Evolutionary conservation across 2,797 vertebrate species (phyloP), one percentile per base, ranked within the genome.

Genomic region (Cyprinodon diabolis): DNA sequence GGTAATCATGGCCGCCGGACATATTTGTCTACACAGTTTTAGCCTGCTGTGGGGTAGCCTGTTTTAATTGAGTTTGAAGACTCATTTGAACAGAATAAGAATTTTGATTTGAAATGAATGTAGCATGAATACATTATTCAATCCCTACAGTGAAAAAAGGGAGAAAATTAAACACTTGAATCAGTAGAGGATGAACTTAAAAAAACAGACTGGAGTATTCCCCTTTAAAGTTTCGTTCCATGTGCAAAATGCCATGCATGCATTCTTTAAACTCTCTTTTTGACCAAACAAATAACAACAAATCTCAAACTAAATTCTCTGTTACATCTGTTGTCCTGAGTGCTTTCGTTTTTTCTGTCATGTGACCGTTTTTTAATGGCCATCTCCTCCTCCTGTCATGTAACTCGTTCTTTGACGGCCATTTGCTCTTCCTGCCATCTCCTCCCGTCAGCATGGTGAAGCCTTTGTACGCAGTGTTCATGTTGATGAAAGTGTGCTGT

Each of bases 161-260:
- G 43, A 60, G 81, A 82, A 77, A 66, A 76, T 11, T 71, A 65
- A 23, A 89, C 79, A 74, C 93, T 94, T 94, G 93, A 94, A 93
- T 94, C 93, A 92, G 89, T 84, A 91, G 91, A 93, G 93, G 92
- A 87, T 78, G 87, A 87, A 92, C 89, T 90, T 81, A 85, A 89
- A 86, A 30, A 82, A 89, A 91, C 84, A 92, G 88, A 92, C 86
- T 89, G 88, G 87, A 91, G 93, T 94, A 96, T 97, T 96, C 97
- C 96, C 96, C 95, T 96, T 97, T 96, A 96, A 97, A 97, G 84
- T 94, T 95, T 94, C 95, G 92, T 95, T 97, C 94, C 96, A 96
- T 97, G 95, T 94, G 95, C 96, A 95, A 95, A 94, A 94, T 95
- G 93, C 95, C 96, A 95, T 95, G 97, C 98, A 97, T 98, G 97